phyloP scores from a whole-genome alignment of 1,140 invertebrate species.

The Hestina assimilis region DNA sequence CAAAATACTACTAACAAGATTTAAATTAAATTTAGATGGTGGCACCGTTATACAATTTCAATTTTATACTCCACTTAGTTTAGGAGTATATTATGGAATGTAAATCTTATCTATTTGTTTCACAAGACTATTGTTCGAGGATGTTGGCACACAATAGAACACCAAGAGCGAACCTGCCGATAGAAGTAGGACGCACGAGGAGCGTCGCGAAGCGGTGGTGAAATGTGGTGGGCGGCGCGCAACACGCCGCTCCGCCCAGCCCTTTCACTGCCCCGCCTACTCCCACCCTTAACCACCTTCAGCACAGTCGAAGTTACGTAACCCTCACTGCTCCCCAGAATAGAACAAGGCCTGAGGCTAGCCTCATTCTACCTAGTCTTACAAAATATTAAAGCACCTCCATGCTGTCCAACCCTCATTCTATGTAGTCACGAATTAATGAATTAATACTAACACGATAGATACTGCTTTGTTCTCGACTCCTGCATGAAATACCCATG shows the following conservation, averaged over 20 bases:
- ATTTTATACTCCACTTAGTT: slow-evolving; percentile 28
- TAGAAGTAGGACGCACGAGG: slow-evolving; percentile 68
- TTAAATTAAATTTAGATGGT: not conserved
- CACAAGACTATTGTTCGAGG: slow-evolving; percentile 67
- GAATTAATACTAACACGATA: slow-evolving; percentile 34
- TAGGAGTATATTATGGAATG: slow-evolving; percentile 31
- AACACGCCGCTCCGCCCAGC: slow-evolving; percentile 72
- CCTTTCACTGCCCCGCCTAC: slow-evolving; percentile 71
- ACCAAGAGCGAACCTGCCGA: slow-evolving; percentile 65
- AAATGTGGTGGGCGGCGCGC: slow-evolving; percentile 71
- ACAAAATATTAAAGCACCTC: slow-evolving; percentile 14
- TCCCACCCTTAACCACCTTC: slow-evolving; percentile 63
- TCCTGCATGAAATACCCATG: slow-evolving; percentile 34
- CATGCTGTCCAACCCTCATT: slow-evolving; percentile 22
- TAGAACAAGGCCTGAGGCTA: slow-evolving; percentile 51
- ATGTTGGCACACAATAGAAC: slow-evolving; percentile 67
- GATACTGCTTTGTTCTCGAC: not conserved
- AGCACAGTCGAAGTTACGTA: slow-evolving; percentile 47
- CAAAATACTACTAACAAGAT: too few relatives aligned
- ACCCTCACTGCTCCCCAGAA: slow-evolving; percentile 50
- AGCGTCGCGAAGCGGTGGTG: slow-evolving; percentile 64
- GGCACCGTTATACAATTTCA: not conserved
- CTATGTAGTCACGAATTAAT: slow-evolving; percentile 45
- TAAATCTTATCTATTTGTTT: slow-evolving; percentile 66
- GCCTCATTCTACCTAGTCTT: slow-evolving; percentile 37